Evolutionary conservation across 2,113 vertebrate genomes (phyloP).

Genomic region (Cheilinus undulatus): DNA sequence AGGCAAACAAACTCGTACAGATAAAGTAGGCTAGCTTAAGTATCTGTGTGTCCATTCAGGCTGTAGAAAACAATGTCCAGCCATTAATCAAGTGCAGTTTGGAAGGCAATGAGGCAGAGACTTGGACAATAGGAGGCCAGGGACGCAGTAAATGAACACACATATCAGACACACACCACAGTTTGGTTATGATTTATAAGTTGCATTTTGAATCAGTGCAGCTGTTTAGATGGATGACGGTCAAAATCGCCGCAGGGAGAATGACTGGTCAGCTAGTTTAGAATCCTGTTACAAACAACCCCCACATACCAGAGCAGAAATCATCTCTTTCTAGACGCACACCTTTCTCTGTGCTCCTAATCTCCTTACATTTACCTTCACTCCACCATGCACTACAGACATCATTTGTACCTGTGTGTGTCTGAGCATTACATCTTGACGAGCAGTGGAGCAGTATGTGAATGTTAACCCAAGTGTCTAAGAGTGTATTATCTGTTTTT

Average conservation of each 20-base stretch:
- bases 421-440: background rate
- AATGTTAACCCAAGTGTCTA: background rate
- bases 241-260: background rate
- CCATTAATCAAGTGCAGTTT: constrained; percentile 70
- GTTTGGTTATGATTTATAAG: background rate
- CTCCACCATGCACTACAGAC: constrained; percentile 3
- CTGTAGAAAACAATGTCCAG: constrained; percentile 43
- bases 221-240: background rate
- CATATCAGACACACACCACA: constrained; percentile 7
- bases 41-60: constrained; percentile 19
- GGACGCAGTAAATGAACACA: constrained; percentile 36
- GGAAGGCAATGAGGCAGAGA: constrained; percentile 65
- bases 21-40: constrained; percentile 26
- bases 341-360: background rate
- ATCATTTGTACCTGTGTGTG: constrained; percentile 9
- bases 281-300: constrained; percentile 10
- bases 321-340: background rate
- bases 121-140: constrained; percentile 42
- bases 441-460: too few relatives aligned
- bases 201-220: constrained; percentile 3
- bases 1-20: background rate
- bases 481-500: constrained; percentile 8
- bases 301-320: constrained; percentile 1
- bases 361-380: background rate
- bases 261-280: background rate